Evolutionary conservation across 2,797 vertebrate species (phyloP).

Genomic region (Sparidentex hasta): DNA sequence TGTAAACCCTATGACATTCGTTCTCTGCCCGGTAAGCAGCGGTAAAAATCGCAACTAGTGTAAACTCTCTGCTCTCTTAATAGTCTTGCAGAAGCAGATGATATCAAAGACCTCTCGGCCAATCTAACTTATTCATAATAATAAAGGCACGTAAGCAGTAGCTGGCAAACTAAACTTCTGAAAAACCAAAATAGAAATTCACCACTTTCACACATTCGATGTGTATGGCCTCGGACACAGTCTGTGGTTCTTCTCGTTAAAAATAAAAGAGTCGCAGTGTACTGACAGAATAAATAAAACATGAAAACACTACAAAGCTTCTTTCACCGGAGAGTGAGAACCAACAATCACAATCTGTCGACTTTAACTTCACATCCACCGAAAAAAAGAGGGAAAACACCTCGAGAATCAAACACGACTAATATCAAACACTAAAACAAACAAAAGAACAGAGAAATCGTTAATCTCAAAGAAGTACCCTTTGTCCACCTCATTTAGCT

Average conservation of each 20-base stretch:
- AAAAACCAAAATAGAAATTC: slow-evolving; percentile 35
- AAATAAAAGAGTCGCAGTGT: slow-evolving; percentile 51
- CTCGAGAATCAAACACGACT: slow-evolving; percentile 5
- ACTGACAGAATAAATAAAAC: slow-evolving; percentile 69
- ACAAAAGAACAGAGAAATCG: background rate
- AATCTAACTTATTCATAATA: slow-evolving; percentile 32
- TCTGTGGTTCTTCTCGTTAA: slow-evolving; percentile 28
- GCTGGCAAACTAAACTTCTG: slow-evolving; percentile 58
- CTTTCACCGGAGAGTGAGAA: slow-evolving; percentile 33
- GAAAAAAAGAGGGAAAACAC: slow-evolving; percentile 4
- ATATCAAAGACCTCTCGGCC: slow-evolving; percentile 42
- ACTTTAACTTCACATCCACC: slow-evolving; percentile 41
- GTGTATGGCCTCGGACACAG: slow-evolving; percentile 20
- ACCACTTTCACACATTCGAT: slow-evolving; percentile 63
- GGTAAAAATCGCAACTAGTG: slow-evolving; percentile 25
- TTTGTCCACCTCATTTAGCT: background rate
- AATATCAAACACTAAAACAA: slow-evolving; percentile 1
- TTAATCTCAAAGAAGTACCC: background rate
- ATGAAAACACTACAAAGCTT: slow-evolving; percentile 57
- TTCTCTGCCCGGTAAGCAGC: slow-evolving; percentile 51
- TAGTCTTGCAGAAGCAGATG: slow-evolving; percentile 48
- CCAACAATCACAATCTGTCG: slow-evolving; percentile 57
- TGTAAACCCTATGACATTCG: slow-evolving; percentile 68
- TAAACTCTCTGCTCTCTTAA: slow-evolving; percentile 47
- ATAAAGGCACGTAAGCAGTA: slow-evolving; percentile 80